These are phyloP conservation scores for Branchellion lobata DNA, from an alignment of 2,888 invertebrate species.

Conservation along the genomic window DNA sequence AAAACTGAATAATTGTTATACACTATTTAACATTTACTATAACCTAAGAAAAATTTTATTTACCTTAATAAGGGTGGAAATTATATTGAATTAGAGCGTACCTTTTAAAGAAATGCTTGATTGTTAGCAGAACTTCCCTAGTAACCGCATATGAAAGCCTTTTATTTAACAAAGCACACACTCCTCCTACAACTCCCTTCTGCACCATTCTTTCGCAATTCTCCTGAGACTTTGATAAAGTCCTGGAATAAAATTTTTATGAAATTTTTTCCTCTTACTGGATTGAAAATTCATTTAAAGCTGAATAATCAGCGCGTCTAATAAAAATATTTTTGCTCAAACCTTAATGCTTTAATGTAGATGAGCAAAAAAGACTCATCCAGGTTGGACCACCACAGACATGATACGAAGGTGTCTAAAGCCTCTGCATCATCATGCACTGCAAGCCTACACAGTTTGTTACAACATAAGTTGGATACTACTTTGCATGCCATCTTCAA, in stretches of 20 bases:
- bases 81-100: too few relatives aligned
- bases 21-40: too few relatives aligned
- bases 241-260: neutral
- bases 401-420: neutral
- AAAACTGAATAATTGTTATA: too few relatives aligned
- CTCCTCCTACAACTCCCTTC: neutral
- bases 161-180: neutral
- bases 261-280: too few relatives aligned
- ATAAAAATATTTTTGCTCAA: too few relatives aligned
- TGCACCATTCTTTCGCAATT: neutral
- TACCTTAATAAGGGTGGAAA: too few relatives aligned
- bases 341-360: constrained; percentile 1
- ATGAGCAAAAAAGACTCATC: neutral
- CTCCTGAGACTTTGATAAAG: neutral
- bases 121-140: neutral
- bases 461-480: neutral
- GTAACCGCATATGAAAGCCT: neutral
- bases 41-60: too few relatives aligned
- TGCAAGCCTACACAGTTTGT: neutral
- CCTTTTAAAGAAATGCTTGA: constrained; percentile 11
- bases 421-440: constrained; percentile 4
- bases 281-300: too few relatives aligned
- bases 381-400: neutral
- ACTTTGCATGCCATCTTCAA: neutral
- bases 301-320: too few relatives aligned